Evolutionary conservation across 2,888 invertebrate genomes (phyloP).

Genomic region (Cerastis leucographa): DNA sequence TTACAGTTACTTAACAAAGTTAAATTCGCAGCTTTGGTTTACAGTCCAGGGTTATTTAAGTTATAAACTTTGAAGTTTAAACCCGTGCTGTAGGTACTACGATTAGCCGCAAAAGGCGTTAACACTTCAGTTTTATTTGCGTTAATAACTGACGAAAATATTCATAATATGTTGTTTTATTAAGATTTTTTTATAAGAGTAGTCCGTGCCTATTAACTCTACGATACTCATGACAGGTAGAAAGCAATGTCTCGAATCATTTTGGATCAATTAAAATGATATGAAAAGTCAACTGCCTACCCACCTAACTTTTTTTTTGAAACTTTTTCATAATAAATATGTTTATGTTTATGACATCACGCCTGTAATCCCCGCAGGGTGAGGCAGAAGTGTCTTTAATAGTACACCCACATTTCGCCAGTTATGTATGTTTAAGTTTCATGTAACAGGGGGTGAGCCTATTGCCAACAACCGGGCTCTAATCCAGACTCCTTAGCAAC

Average conservation of each 20-base stretch:
- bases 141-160: not conserved
- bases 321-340: not conserved
- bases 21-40: conserved; percentile 18
- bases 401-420: too few species aligned
- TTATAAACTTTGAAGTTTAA: conserved; percentile 8
- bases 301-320: too few species aligned
- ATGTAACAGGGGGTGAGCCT: too few species aligned
- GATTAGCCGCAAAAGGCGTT: not conserved
- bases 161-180: not conserved
- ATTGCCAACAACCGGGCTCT: too few species aligned
- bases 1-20: conserved; percentile 16
- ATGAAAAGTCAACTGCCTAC: not conserved
- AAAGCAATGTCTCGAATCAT: not conserved
- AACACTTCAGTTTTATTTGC: not conserved
- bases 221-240: not conserved
- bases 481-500: too few species aligned
- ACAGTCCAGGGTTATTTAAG: not conserved
- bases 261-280: not conserved
- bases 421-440: too few species aligned
- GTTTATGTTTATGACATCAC: too few species aligned
- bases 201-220: too few species aligned
- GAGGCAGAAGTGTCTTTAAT: too few species aligned
- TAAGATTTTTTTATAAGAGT: too few species aligned
- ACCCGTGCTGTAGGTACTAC: not conserved
- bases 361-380: too few species aligned